A percentile compares a stretch with the other conserved stretches of the same genome.
These are phyloP conservation scores for Standfussiana lucernea DNA, from an alignment of 2,888 invertebrate species.

Conservation along the genomic window DNA sequence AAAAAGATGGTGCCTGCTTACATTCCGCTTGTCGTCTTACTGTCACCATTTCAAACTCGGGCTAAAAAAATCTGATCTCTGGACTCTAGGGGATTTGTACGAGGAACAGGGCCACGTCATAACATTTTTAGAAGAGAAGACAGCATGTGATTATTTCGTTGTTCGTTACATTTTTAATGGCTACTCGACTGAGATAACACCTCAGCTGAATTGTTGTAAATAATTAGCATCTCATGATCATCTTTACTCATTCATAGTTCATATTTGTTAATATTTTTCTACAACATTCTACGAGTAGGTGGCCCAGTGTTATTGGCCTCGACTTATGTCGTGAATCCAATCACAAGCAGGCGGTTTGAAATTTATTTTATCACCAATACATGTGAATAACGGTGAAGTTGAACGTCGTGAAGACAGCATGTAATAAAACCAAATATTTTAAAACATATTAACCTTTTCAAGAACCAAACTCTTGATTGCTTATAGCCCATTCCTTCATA, in stretches of 20 bases:
- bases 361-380: neutral
- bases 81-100: conserved; percentile 11
- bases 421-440: too few relatives aligned
- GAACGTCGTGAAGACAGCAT: too few relatives aligned
- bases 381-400: too few relatives aligned
- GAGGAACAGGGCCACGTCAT: neutral
- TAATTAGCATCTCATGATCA: neutral
- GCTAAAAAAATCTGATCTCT: conserved; percentile 35
- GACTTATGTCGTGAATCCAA: too few relatives aligned
- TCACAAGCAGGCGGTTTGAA: neutral
- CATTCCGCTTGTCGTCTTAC: neutral
- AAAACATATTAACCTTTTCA: too few relatives aligned
- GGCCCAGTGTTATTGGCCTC: too few relatives aligned
- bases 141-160: neutral
- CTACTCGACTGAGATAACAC: neutral
- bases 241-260: neutral
- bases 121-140: neutral
- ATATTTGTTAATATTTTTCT: too few relatives aligned
- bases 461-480: too few relatives aligned
- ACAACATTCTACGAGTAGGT: too few relatives aligned
- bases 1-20: neutral
- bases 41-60: conserved; percentile 11
- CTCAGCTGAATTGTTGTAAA: neutral
- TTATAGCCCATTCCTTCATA: too few relatives aligned
- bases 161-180: conserved; percentile 4